Evolutionary conservation across 1,140 invertebrate genomes (phyloP).

Genomic region (Drosophila cardini): DNA sequence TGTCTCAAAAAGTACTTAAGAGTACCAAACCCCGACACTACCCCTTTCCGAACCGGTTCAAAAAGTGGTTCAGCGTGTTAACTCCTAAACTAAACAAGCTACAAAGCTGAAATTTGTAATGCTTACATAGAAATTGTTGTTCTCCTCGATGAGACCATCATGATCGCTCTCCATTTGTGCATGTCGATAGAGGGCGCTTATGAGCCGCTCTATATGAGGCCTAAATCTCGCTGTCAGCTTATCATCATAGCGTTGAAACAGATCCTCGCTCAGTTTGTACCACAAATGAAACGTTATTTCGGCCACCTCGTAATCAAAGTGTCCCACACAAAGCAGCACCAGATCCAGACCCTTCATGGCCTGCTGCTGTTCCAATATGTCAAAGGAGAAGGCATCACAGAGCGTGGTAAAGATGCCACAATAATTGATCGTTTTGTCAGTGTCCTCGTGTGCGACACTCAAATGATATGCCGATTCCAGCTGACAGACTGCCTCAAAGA

Average conservation of each 20-base stretch:
- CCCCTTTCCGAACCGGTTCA: not conserved
- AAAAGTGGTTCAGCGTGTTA: not conserved
- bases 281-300: conserved; percentile 99
- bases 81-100: not conserved
- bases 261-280: conserved; percentile 97
- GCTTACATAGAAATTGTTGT: conserved; percentile 89
- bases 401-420: conserved; percentile 98
- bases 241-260: conserved; percentile 95
- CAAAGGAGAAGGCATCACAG: conserved; percentile 94
- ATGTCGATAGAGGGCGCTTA: conserved; percentile 93
- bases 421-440: conserved; percentile 95
- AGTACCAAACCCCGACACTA: too few relatives aligned
- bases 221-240: conserved; percentile 92
- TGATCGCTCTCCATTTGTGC: conserved; percentile 96
- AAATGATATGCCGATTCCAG: conserved; percentile 95
- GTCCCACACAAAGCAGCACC: conserved; percentile 95
- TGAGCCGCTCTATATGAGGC: conserved; percentile 95
- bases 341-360: conserved; percentile 95
- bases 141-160: conserved; percentile 95
- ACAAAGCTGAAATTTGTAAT: too few relatives aligned
- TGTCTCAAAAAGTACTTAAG: too few relatives aligned
- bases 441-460: conserved; percentile 96
- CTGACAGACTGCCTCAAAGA: conserved; percentile 92
- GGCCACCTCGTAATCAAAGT: conserved; percentile 99
- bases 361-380: conserved; percentile 92